Conservation (phyloP, 2,113 vertebrate genomes). For the Sphyrna mokarran region DNA sequence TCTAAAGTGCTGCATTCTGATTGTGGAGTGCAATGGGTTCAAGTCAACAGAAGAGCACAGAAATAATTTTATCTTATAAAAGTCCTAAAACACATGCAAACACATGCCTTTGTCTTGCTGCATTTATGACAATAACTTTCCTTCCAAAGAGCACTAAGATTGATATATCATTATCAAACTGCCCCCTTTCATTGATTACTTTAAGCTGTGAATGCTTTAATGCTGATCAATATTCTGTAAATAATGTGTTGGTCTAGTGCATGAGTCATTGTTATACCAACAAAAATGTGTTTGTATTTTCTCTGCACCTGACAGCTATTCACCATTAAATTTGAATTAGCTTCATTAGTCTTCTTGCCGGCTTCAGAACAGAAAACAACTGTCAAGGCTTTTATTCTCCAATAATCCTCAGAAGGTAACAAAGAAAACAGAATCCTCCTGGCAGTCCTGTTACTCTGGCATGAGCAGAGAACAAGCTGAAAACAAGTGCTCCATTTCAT, state of each 20-base stretch:
- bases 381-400: slow-evolving; percentile 1
- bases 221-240: slow-evolving; percentile 25
- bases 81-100: not conserved
- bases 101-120: not conserved
- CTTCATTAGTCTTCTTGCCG: slow-evolving; percentile 4
- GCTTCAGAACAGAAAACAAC: slow-evolving; percentile 9
- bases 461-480: not conserved
- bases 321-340: slow-evolving; percentile 28
- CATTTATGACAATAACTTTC: slow-evolving; percentile 25
- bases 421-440: not conserved
- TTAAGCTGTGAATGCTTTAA: not conserved
- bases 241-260: slow-evolving; percentile 12
- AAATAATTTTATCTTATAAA: slow-evolving; percentile 25
- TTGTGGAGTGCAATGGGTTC: slow-evolving; percentile 13
- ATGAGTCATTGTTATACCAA: slow-evolving; percentile 19
- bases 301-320: slow-evolving; percentile 22
- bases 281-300: slow-evolving; percentile 7
- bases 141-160: slow-evolving; percentile 10
- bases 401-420: not conserved
- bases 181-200: not conserved
- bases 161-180: slow-evolving; percentile 31
- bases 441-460: not conserved
- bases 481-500: not conserved
- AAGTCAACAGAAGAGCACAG: not conserved
- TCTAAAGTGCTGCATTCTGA: not conserved